A percentile compares a stretch with the other conserved stretches of the same genome.
Evolutionary conservation across 2,797 vertebrate genomes (phyloP).

Genomic region (Oreortyx pictus): DNA sequence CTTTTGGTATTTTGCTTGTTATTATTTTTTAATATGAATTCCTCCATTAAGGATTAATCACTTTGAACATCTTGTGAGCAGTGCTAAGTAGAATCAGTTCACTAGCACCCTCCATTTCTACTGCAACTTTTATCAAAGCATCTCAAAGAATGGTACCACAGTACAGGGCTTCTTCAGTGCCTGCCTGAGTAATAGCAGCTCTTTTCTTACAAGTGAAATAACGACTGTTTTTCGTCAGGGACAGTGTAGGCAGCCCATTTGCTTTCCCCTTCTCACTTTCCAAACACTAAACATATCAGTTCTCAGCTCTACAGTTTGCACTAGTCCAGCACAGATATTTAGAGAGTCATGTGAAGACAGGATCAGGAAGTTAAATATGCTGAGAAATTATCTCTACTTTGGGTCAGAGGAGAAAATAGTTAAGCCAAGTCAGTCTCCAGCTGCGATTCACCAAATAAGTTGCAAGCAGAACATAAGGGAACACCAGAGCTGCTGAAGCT

Average conservation of each 20-base stretch:
- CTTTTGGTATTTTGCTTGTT: not conserved
- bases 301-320: not conserved
- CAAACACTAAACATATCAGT: not conserved
- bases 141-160: not conserved
- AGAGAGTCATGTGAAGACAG: no score
- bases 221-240: not conserved
- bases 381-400: not conserved
- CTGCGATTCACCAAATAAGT: not conserved
- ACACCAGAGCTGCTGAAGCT: not conserved
- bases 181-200: not conserved
- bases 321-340: no score
- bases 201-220: not conserved
- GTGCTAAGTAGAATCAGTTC: not conserved
- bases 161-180: not conserved
- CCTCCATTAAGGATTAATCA: not conserved
- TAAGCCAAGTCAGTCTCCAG: not conserved
- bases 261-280: not conserved
- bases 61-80: not conserved
- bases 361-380: not conserved
- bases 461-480: not conserved
- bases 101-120: not conserved
- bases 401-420: not conserved
- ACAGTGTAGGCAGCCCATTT: not conserved
- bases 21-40: not conserved
- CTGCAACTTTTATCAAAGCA: not conserved